Percentiles rank a stretch among this genome's conserved stretches.
These are phyloP conservation scores for Sander vitreus DNA, from an alignment of 2,113 vertebrate species.

Conservation along the genomic window DNA sequence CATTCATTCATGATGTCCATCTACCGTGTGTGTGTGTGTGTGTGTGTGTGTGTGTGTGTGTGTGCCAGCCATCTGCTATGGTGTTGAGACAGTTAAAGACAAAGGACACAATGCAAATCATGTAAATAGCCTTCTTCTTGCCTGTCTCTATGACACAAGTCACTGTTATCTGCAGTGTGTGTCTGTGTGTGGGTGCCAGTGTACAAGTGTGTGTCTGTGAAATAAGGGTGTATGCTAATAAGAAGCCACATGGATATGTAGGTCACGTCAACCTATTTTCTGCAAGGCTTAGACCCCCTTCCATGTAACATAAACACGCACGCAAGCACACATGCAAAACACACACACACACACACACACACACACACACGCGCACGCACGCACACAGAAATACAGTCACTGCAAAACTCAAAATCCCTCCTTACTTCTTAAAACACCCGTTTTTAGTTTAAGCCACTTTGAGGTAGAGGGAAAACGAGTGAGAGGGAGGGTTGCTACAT, in stretches of 20 bases:
- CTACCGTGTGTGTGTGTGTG: constrained; percentile 10
- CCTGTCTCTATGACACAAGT: constrained; percentile 60
- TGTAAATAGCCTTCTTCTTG: constrained; percentile 76
- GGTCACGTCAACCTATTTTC: constrained; percentile 84
- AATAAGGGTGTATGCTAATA: constrained; percentile 81
- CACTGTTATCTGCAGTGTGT: constrained; percentile 60
- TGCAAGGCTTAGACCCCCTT: constrained; percentile 66
- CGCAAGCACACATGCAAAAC: constrained; percentile 31
- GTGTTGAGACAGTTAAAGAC: constrained; percentile 71
- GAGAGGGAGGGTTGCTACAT: constrained; percentile 48
- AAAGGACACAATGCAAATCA: constrained; percentile 79
- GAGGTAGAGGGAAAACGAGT: constrained; percentile 34
- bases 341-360: constrained; percentile 25
- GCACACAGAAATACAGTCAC: constrained; percentile 37
- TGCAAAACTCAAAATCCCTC: constrained; percentile 26
- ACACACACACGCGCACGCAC: constrained; percentile 22
- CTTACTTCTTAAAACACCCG: constrained; percentile 43
- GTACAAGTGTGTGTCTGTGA: constrained; percentile 44
- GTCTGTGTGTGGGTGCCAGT: constrained; percentile 1
- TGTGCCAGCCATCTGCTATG: constrained; percentile 72
- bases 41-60: background rate
- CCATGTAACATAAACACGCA: constrained; percentile 47
- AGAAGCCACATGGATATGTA: constrained; percentile 83
- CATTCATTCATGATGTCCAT: constrained; percentile 41
- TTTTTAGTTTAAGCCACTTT: constrained; percentile 67